Evolutionary conservation across 2,797 vertebrate genomes (phyloP), one percentile per base, ranked within the genome.

Genomic region (Brotula barbata): DNA sequence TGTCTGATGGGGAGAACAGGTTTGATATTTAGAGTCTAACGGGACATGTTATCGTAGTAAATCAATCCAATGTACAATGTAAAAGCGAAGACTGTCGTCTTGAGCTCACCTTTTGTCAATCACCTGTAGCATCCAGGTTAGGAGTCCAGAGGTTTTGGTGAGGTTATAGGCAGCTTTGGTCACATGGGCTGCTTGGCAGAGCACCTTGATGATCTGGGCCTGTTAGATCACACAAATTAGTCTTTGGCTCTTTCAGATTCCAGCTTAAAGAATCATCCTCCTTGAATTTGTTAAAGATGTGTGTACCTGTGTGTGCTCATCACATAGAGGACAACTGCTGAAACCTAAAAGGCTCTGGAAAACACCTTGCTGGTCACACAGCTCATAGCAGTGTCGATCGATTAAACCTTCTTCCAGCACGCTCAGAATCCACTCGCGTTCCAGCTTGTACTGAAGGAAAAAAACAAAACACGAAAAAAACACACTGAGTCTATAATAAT

Each of bases 391-490:
- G 31, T 92, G 70, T 19, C 85, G 89, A 68, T 98, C 95, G 9
- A 82, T 89, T 28, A 98, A 75, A 2, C 96, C 94, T 62, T 95
- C 92, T 66, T 89, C 88, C 57, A 99, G 83, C n/a, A 98, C 77
- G 1, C 67, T 84, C 15, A 99, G 72, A 49, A 95, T 85, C 96
- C 96, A 99, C 13, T 93, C 91, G 1, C 91, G 92, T 53, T 98
- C 96, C 6, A 78, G 56, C 85, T 91, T 95, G 77, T 96, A 93
- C 96, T 98, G 67, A 7, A 69, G 59, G 31, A 82, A 25, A 21
- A 61, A 73, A 56, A 48, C 17, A 78, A 41, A 37, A 68, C 0
- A 62, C 1, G 16, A n/a, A n/a, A n/a, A n/a, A n/a, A n/a, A n/a
- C n/a, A n/a, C n/a, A n/a, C n/a, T n/a, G n/a, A n/a, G n/a, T n/a